Evolutionary conservation across 2,888 invertebrate species (phyloP), one percentile per base, ranked within the genome.

Genomic region (Anticlea derivata): DNA sequence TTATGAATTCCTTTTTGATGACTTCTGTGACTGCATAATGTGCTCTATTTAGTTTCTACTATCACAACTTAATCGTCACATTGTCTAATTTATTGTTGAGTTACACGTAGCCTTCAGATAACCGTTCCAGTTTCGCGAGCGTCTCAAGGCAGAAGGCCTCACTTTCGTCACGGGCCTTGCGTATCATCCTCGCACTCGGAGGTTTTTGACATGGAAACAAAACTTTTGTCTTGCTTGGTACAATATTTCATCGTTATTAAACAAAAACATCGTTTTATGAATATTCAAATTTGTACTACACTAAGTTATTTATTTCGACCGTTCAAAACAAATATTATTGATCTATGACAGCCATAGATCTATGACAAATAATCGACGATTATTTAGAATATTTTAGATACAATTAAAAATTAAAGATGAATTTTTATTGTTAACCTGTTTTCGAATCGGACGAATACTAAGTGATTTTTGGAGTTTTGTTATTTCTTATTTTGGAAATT

Each of bases 1-100:
- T 30, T 34, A 50, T 35, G 24, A 29, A 40, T 30, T 24, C 3
- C 22, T 11, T 20, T 45, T 30, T 61, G 68, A 76, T 80, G 66
- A 78, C 58, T 67, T 33, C 11, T 30, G 8, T 23, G 22, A 23
- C 7, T 27, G 4, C 23, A 30, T 24, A 17, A 11, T 20, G 10
- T 46, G 24, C 13, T 10, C n/a, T 30, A 24, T 29, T 20, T 26
- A n/a, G 33, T 24, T 37, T n/a, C 39, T 12, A 26, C n/a, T 26
- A 22, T 22, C 3, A 5, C 6, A 11, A 8, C 7, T 20, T 4
- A 12, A 34, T 35, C 30, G 35, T 13, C 27, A 33, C 8, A 23
- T 22, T 26, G 37, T 37, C 22, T 8, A 26, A 43, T 38, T 13
- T 39, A 26, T 43, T 39, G 27, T 43, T 17, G 8, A 43, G 53